Evolutionary conservation across 23 tunicate genomes (phyloP), one percentile per base, ranked within the genome.

Genomic region (Halocynthia roretzi): DNA sequence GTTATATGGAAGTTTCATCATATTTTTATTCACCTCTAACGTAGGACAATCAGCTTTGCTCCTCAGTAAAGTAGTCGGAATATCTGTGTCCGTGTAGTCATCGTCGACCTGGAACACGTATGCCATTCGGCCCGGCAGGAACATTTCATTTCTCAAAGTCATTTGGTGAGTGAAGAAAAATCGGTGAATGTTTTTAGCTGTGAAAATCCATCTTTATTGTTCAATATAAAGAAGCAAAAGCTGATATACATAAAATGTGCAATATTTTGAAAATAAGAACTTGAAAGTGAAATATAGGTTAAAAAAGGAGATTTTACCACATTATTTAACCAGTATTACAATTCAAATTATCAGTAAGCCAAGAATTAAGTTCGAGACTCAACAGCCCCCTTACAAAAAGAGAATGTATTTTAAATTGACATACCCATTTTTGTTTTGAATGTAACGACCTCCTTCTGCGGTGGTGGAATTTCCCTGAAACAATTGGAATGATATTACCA

Each of bases 41-140:
- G 88, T 86, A 0, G 99, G 99, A 80, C 99, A 96, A 56, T 96
- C 99, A 8, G 93, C 93, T 85, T 96, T 96, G 61, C 96, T 89
- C 21, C 99, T 71, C 40, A 96, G 87, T 14, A 96, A 82, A 11
- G 94, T 96, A 6, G 99, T 96, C 6, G 99, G 99, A 6, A 96
- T 69, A 70, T 96, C 99, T 21, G 86, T 61, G 23, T 96, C 96
- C 8, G 85, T 83, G 72, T 75, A 80, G 48, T 96, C 99, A 67
- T 95, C 90, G 15, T 96, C 99, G 23, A 96, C 70, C 19, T 96
- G 93, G 80, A 96, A 96, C 6, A 96, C 95, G 76, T 96, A 96
- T 4, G 99, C 99, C 99, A 96, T 96, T 69, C 99, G 77, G 7
- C 98, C 98, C 7, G 94, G 98, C 44, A 93, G 77, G 81, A 93